Percentiles rank a stretch among this genome's conserved stretches.
Conservation (phyloP, 2,888 invertebrate species). For the Hecatera dysodea region DNA sequence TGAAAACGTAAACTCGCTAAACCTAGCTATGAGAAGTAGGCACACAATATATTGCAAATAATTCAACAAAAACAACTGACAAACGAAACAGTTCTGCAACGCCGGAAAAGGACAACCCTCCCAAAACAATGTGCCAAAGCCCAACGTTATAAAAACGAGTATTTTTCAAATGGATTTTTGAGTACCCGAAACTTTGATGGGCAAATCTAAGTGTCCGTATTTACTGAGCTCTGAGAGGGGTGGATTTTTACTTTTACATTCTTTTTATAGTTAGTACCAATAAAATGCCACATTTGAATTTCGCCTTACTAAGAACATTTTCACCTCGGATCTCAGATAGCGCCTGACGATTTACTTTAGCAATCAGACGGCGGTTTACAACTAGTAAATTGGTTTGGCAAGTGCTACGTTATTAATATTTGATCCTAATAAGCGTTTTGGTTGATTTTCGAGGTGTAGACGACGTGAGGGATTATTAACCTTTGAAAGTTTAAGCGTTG, state of each 20-base stretch:
- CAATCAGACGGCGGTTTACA: slow-evolving; percentile 57
- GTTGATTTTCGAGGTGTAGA: slow-evolving; percentile 31
- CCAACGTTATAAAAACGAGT: slow-evolving; percentile 81
- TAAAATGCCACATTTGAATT: slow-evolving; percentile 86
- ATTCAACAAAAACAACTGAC: neutral
- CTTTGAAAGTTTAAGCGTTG: slow-evolving; percentile 8
- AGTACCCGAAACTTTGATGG: slow-evolving; percentile 89
- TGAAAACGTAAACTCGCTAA: too few species aligned
- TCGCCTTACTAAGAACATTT: slow-evolving; percentile 70
- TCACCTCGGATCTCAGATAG: slow-evolving; percentile 56
- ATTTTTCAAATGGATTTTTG: slow-evolving; percentile 91
- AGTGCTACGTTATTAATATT: slow-evolving; percentile 48
- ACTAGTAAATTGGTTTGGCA: slow-evolving; percentile 47
- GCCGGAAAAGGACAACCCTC: neutral
- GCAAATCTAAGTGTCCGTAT: slow-evolving; percentile 88
- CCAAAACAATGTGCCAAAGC: slow-evolving; percentile 41
- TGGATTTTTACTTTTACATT: slow-evolving; percentile 83
- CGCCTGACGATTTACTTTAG: slow-evolving; percentile 65
- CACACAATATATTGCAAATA: too few species aligned
- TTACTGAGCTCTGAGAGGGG: slow-evolving; percentile 80
- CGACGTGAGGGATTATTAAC: slow-evolving; percentile 17
- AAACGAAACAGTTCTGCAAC: neutral
- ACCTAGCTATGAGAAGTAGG: too few species aligned
- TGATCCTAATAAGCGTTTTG: slow-evolving; percentile 44
- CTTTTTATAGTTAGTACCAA: slow-evolving; percentile 85